Base-by-base conservation (phyloP, 2,113 vertebrate genomes). In the Muntiacus reevesi region DNA sequence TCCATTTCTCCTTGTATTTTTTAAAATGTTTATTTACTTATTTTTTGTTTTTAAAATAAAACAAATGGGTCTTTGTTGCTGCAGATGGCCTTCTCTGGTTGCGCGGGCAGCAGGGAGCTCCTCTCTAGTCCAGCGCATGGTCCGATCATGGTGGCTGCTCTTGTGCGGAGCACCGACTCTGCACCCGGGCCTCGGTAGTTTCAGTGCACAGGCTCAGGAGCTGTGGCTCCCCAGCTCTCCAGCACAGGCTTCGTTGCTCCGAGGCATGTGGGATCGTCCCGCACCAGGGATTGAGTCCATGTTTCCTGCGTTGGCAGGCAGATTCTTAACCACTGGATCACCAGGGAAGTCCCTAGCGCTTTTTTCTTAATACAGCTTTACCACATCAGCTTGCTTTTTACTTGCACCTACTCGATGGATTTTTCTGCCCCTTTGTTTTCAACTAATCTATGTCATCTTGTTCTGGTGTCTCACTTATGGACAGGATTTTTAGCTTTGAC, bases 1-100 rank as follows among this genome's bases (percentile, higher is more conserved):
- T 84, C 45, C 11, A 50, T 90, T 97, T 95, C n/a, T 60, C 7
- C 89, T 93, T 90, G 60, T 87, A 28, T 83, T 95, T 92, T 87
- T 12, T 79, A 64, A 19, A 40, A 76, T 92, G 40, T 82, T 2
- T 87, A 23, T 71, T 33, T 94, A 19, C 60, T 40, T 23, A 36
- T 94, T 93, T 67, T 71, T 71, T 23, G 23, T 71, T 74, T 74
- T 74, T 23, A 40, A 23, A 71, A 71, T 36, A 71, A 71, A 36
- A 40, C 23, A 71, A 40, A 40, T 14, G 23, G 40, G 6, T 76
- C 40, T 76, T 76, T 76, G 12, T 27, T 43, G 71, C 71, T 43
- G 71, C 12, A 76, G 12, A 76, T 27, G 71, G 71, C 6, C 12
- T 14, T 25, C 71, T 76, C 71, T 43, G 25, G 11, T 40, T 14